A percentile compares a stretch with the other conserved stretches of the same genome.
Evolutionary conservation across 2,113 vertebrate species (phyloP).

Genomic region (Pseudorectes ferrugineus): DNA sequence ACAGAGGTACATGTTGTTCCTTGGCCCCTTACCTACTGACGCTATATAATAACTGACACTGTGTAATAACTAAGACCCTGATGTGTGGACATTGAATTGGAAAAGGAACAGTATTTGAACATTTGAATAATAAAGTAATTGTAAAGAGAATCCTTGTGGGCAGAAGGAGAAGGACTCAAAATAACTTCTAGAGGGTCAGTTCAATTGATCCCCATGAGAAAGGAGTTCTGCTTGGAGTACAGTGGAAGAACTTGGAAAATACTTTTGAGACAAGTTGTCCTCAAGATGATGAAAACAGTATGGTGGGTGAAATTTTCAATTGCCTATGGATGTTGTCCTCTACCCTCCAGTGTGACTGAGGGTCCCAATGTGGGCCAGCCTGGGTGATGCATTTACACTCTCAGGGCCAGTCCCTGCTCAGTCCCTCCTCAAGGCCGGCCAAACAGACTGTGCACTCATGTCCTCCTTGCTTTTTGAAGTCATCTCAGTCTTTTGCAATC

Average conservation of each 20-base stretch:
- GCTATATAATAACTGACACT: background rate
- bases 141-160: background rate
- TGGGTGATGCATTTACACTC: background rate
- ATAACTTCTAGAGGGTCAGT: background rate
- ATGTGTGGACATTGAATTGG: background rate
- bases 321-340: background rate
- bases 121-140: background rate
- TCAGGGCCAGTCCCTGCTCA: background rate
- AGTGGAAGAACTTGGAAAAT: background rate
- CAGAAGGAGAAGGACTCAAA: background rate
- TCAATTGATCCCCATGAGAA: background rate
- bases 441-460: rapidly evolving
- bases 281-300: background rate
- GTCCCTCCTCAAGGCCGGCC: background rate
- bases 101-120: background rate
- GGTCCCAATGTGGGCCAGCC: background rate
- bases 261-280: background rate
- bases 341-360: background rate
- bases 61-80: background rate
- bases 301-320: background rate
- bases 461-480: background rate
- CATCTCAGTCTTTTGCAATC: background rate
- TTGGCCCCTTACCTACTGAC: background rate
- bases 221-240: background rate
- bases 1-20: background rate